Evolutionary conservation across 2,113 vertebrate species (phyloP).

Genomic region (Alosa alosa): DNA sequence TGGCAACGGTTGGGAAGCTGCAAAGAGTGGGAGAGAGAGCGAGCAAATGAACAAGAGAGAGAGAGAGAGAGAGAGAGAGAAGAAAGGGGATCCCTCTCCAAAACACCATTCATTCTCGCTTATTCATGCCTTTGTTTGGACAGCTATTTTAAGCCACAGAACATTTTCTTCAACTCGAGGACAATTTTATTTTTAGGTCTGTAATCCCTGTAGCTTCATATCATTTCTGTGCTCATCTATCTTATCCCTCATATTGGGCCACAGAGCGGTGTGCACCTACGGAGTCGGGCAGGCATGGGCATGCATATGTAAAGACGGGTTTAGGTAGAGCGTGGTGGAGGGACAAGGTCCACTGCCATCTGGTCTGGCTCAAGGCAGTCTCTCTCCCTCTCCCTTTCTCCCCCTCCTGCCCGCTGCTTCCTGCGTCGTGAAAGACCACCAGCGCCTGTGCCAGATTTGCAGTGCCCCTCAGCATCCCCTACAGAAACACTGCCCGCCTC

Average conservation of each 20-base stretch:
- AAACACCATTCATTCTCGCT: conserved; percentile 57
- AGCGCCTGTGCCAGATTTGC: not conserved
- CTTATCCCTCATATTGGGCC: conserved; percentile 24
- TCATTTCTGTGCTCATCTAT: conserved; percentile 33
- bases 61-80: conserved; percentile 25
- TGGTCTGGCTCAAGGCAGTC: conserved; percentile 28
- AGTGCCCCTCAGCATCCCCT: not conserved
- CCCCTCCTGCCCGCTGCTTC: not conserved
- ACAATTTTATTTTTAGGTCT: conserved; percentile 65
- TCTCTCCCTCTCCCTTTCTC: conserved; percentile 4
- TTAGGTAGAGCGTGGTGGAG: conserved; percentile 27
- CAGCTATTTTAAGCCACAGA: conserved; percentile 68
- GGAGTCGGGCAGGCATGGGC: conserved; percentile 36
- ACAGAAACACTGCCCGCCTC: not conserved
- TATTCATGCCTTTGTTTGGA: conserved; percentile 70
- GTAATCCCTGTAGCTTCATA: conserved; percentile 37
- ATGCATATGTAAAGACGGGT: conserved; percentile 31
- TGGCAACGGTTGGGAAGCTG: conserved; percentile 73
- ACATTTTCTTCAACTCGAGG: conserved; percentile 56
- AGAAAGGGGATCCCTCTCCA: conserved; percentile 64
- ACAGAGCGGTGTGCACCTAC: conserved; percentile 9
- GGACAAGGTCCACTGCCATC: conserved; percentile 32
- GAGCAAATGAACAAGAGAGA: not conserved
- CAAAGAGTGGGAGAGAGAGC: conserved; percentile 36
- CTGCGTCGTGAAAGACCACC: not conserved